Base-by-base conservation (phyloP, 1,140 invertebrate species). In the Drosophila sp. region DNA sequence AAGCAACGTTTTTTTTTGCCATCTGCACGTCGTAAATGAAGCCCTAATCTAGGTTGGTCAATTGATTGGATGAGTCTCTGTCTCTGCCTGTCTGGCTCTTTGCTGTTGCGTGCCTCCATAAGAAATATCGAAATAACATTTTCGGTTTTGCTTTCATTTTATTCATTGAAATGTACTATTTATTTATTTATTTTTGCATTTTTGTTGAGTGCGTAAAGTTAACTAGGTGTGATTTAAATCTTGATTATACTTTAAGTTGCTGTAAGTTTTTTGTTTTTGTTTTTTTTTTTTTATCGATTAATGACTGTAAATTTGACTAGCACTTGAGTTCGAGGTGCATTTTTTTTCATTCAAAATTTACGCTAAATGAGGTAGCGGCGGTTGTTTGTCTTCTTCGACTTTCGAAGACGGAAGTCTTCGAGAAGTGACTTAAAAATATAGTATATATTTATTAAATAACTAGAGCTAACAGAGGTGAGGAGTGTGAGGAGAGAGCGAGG, bases 361-460 rank as follows among this genome's bases (percentile, higher is more conserved):
- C 72, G 76, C 81, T 76, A 86, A 50, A 74, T 91, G 90, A 91
- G 90, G 90, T 91, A 90, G 81, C 76, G 66, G 61, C 76, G 79
- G 90, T 86, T 87, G 70, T 71, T 82, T 38, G 27, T 58, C 54
- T 56, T 60, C 44, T 50, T 50, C 44, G 25, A 64, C 76, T 72
- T 38, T 35, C 41, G 17, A 63, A 32, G 11, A 7, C 27, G 60
- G 55, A 70, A 63, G 25, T 57, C 47, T 41, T 66, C 67, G 25
- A 71, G 74, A 77, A 75, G 65, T 60, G 67, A 62, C 74, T 77
- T 77, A 77, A 71, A 33, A 69, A 47, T 76, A 76, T 17, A 7
- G 63, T 71, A 38, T 63, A 30, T 47, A 58, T n/a, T 58, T 25
- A 58, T 58, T 23, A 8, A 17, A 58, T 58, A 58, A 58, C 32